Evolutionary conservation across 2,888 invertebrate species (phyloP).

Genomic region (Steinernema carpocapsae): DNA sequence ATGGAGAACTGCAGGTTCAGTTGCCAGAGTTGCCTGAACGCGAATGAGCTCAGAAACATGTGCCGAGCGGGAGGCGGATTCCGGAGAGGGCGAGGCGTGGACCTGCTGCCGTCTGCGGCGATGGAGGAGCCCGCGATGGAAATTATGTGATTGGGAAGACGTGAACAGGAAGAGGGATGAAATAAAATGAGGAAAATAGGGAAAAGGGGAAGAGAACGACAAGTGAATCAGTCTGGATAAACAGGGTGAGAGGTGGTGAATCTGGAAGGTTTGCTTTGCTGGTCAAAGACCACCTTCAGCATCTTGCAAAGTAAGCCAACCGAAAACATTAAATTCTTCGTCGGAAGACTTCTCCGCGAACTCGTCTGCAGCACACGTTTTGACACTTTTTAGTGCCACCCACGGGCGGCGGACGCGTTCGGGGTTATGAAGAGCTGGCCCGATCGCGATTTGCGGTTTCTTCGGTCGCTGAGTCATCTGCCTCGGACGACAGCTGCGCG

Average conservation of each 20-base stretch:
- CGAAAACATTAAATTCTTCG: too few relatives aligned
- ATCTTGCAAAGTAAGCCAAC: too few relatives aligned
- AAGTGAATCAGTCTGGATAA: too few relatives aligned
- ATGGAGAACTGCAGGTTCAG: constrained; percentile 50
- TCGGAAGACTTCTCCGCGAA: too few relatives aligned
- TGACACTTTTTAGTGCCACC: constrained; percentile 5
- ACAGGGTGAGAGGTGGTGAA: too few relatives aligned
- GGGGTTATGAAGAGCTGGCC: neutral
- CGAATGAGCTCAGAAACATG: constrained; percentile 43
- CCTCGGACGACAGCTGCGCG: neutral
- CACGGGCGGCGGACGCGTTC: constrained; percentile 10
- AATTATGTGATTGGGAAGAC: neutral
- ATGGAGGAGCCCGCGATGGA: constrained; percentile 1
- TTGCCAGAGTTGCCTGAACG: constrained; percentile 49
- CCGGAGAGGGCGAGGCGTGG: neutral
- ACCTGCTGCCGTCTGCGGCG: constrained; percentile 4
- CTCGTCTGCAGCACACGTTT: too few relatives aligned
- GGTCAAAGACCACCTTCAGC: too few relatives aligned
- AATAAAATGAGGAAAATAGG: neutral
- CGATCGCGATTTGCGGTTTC: too few relatives aligned
- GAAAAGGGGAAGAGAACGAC: too few relatives aligned
- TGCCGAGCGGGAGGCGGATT: constrained; percentile 36
- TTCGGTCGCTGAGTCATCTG: constrained; percentile 10
- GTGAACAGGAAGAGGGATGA: too few relatives aligned
- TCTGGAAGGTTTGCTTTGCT: neutral